Evolutionary conservation across 1,140 invertebrate genomes (phyloP).

Genomic region (Drosophila parvula): DNA sequence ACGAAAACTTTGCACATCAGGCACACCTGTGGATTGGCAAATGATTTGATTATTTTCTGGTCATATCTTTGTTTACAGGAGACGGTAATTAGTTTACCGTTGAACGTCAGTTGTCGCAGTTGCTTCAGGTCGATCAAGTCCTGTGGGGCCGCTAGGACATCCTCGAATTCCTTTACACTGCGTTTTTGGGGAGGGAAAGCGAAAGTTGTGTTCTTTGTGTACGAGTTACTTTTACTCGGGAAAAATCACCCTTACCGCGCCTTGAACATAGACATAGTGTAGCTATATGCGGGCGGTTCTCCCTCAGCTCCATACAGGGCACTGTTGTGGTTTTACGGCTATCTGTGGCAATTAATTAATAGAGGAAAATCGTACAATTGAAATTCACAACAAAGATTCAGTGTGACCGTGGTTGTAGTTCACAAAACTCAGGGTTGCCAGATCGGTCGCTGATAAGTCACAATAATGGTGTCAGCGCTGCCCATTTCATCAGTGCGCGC

Average conservation of each 20-base stretch:
- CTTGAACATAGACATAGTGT: slow-evolving; percentile 81
- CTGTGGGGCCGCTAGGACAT: slow-evolving; percentile 85
- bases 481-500: background rate
- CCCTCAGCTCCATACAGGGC: slow-evolving; percentile 32
- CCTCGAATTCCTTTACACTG: slow-evolving; percentile 91
- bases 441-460: background rate
- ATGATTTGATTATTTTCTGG: background rate
- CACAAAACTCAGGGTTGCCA: background rate
- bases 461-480: background rate
- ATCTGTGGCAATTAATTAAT: background rate
- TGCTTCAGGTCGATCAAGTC: slow-evolving; percentile 88
- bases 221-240: background rate
- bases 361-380: background rate
- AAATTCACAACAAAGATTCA: slow-evolving; percentile 12
- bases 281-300: background rate
- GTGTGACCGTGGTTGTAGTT: background rate
- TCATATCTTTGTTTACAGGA: background rate
- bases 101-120: slow-evolving; percentile 89
- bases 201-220: slow-evolving; percentile 23
- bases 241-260: slow-evolving; percentile 54
- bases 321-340: background rate
- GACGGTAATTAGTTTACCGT: slow-evolving; percentile 86
- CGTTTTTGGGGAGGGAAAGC: slow-evolving; percentile 1
- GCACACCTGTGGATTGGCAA: slow-evolving; percentile 88
- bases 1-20: slow-evolving; percentile 91